These are phyloP conservation scores for Drosophila tanythrix DNA, from an alignment of 2,888 invertebrate genomes.

Conservation along the genomic window DNA sequence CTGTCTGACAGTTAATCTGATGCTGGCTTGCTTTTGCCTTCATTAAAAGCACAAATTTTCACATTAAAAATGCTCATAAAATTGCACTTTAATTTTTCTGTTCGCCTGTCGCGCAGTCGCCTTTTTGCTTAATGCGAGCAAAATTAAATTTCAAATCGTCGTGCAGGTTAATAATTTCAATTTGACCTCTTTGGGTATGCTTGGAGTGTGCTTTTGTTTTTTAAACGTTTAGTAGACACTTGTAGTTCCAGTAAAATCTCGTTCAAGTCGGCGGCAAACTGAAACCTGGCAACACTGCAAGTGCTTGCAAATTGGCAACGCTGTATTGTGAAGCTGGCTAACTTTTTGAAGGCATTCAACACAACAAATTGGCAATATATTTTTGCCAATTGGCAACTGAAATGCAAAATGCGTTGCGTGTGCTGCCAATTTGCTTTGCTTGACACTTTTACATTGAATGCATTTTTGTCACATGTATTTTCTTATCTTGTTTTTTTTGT, in stretches of 20 bases:
- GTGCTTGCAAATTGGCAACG: conserved; percentile 37
- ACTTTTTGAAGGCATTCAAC: conserved; percentile 24
- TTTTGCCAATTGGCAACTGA: conserved; percentile 55
- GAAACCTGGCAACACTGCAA: conserved; percentile 31
- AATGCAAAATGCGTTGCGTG: conserved; percentile 8
- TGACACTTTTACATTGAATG: conserved; percentile 65
- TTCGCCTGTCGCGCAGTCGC: conserved; percentile 41
- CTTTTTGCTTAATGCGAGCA: conserved; percentile 43
- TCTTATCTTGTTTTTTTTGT: conserved; percentile 39
- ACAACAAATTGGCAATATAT: conserved; percentile 9
- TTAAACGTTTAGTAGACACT: conserved; percentile 17
- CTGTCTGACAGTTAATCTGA: conserved; percentile 33
- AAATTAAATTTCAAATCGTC: conserved; percentile 77
- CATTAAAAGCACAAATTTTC: conserved; percentile 73
- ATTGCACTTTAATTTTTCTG: conserved; percentile 72
- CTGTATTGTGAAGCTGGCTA: not conserved
- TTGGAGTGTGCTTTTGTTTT: conserved; percentile 23
- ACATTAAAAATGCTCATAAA: conserved; percentile 80
- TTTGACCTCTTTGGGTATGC: conserved; percentile 67
- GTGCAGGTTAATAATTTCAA: conserved; percentile 72
- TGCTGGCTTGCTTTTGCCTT: conserved; percentile 42
- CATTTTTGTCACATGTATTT: conserved; percentile 50
- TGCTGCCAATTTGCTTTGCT: conserved; percentile 65
- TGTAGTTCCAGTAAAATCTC: conserved; percentile 21
- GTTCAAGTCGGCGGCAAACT: conserved; percentile 23